Percentiles rank a stretch among this genome's conserved stretches.
Conservation (phyloP, 2,888 invertebrate genomes). For the Drosophila cyrtoloma region DNA sequence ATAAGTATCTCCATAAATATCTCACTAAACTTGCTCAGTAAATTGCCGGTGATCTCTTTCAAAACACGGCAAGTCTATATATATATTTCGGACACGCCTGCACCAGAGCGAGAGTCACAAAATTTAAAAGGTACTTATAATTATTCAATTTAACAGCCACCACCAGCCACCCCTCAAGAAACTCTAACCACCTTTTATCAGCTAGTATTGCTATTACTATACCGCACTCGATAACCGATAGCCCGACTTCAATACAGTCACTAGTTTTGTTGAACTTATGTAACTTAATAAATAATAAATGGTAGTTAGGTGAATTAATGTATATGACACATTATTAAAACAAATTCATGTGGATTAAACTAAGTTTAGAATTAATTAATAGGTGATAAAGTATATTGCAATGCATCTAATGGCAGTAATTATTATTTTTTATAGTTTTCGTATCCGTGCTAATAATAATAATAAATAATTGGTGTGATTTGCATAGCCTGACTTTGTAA, state of each 20-base stretch:
- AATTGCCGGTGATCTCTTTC: neutral
- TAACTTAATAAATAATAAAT: neutral
- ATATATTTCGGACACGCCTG: neutral
- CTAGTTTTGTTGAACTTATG: neutral
- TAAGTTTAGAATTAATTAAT: constrained; percentile 38
- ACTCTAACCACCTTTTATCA: neutral
- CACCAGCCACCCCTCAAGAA: neutral
- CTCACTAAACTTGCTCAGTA: neutral
- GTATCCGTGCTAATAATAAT: constrained; percentile 10
- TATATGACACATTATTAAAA: neutral
- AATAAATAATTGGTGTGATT: constrained; percentile 29
- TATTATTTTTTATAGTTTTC: constrained; percentile 1
- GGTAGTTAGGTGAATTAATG: neutral
- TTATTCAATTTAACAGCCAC: neutral
- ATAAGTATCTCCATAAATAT: no score
- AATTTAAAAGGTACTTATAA: neutral
- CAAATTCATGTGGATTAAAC: neutral
- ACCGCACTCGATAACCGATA: neutral
- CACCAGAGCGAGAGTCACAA: neutral
- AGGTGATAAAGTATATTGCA: constrained; percentile 48
- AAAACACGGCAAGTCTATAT: neutral
- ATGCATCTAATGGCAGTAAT: constrained; percentile 10
- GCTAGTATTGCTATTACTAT: no score
- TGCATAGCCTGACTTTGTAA: constrained; percentile 23
- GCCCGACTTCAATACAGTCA: neutral